Base-by-base conservation (phyloP, 2,888 invertebrate genomes). In the Patella depressa region DNA sequence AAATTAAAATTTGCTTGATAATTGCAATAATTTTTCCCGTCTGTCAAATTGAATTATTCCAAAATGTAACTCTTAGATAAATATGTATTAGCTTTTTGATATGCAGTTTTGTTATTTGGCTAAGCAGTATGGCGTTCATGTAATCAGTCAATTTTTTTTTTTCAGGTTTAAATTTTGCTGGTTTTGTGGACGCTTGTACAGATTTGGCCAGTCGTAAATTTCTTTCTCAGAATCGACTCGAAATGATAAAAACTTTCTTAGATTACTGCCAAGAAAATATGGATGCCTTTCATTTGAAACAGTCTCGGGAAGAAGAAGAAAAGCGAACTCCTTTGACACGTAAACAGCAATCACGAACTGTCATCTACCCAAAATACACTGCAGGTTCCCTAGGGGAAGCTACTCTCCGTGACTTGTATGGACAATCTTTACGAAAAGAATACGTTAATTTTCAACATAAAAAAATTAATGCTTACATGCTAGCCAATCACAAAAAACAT, bases 161-260 rank as follows among this genome's bases (percentile, higher is more conserved):
- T 82, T 3, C 84, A 89, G 90, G 90, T 53, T 81, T 90, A 14
- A 85, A 88, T 75, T 90, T 87, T 79, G 89, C 89, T 79, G 90
- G 88, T 19, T 90, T 90, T 69, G 81, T 90, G 9, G 90, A 90
- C 80, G 88, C 89, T 2, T 90, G 90, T 80, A 84, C 88, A 71
- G 86, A 86, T 71, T 88, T 90, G 14, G 88, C 89, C 9, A 78
- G 84, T 34, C 80, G 87, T 59, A 88, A 87, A 74, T 89, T 89
- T 78, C 79, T 78, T 59, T 80, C 82, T 1, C 75, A 76, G n/a
- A 77, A 82, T 29, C 80, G 79, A 71, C 78, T 84, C 24, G 81
- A 85, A 76, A 88, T 86, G 81, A 79, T 89, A 78, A 84, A 86
- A 78, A 83, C 83, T n/a, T 82, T 89, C 15, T 80, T 89, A 7